A percentile compares a stretch with the other conserved stretches of the same genome.
These are phyloP conservation scores for Aporophyla lueneburgensis DNA, from an alignment of 2,888 invertebrate species.

Conservation along the genomic window DNA sequence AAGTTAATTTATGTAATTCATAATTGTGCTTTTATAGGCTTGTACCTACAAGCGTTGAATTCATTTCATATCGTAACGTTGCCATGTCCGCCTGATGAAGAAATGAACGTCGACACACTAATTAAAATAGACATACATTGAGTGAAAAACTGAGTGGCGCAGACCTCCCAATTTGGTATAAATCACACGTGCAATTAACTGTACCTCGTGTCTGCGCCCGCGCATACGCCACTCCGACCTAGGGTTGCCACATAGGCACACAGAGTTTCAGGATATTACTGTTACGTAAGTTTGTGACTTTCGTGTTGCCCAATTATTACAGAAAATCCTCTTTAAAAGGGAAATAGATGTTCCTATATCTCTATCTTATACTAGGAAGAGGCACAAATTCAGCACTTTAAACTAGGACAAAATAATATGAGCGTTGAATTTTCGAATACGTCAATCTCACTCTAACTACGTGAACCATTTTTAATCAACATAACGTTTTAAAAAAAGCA, in stretches of 20 bases:
- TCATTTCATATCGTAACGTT: slow-evolving; percentile 8
- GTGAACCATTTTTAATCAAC: background rate
- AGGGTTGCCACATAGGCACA: slow-evolving; percentile 40
- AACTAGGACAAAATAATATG: background rate
- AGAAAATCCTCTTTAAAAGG: background rate
- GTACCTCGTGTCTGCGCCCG: slow-evolving; percentile 60
- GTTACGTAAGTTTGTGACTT: background rate
- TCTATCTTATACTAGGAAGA: background rate
- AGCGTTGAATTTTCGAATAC: background rate
- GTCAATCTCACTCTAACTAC: background rate
- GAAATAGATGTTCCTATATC: too few relatives aligned
- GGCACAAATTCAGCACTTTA: background rate
- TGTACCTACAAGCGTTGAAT: background rate
- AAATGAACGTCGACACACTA: slow-evolving; percentile 57
- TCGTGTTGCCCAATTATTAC: background rate
- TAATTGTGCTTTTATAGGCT: background rate
- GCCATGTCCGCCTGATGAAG: slow-evolving; percentile 46
- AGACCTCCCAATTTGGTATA: slow-evolving; percentile 68
- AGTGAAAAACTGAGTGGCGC: slow-evolving; percentile 57
- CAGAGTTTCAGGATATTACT: background rate
- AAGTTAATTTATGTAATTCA: background rate
- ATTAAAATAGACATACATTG: slow-evolving; percentile 66
- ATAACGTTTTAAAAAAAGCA: too few relatives aligned
- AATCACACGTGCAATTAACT: slow-evolving; percentile 69
- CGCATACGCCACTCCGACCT: slow-evolving; percentile 63